Conservation (phyloP, 2,113 vertebrate genomes). For the Esox niger region DNA sequence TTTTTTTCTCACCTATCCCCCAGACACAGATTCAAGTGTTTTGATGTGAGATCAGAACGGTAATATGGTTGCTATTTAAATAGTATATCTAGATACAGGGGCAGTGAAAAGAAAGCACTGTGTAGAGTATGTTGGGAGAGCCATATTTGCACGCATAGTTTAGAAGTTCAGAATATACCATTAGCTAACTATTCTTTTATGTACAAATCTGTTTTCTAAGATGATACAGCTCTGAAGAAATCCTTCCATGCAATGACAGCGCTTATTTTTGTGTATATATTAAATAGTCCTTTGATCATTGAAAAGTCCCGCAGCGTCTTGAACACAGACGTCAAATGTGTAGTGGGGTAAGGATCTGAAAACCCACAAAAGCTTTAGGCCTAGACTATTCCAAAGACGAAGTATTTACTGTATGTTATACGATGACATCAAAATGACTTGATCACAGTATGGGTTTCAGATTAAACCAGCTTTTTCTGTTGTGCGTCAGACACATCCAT, state of each 20-base stretch:
- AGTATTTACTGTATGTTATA: not conserved
- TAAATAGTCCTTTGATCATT: not conserved
- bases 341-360: not conserved
- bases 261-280: not conserved
- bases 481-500: not conserved
- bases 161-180: not conserved
- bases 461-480: not conserved
- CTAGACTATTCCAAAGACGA: not conserved
- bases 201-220: not conserved
- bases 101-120: too few species aligned
- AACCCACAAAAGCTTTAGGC: not conserved
- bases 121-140: not conserved
- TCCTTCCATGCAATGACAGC: too few species aligned
- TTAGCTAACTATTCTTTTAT: not conserved
- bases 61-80: not conserved
- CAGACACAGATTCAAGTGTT: not conserved
- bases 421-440: not conserved
- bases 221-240: too few species aligned
- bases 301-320: not conserved
- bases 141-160: constrained; percentile 3
- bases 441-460: not conserved
- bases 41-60: not conserved
- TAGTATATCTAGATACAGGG: not conserved
- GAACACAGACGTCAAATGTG: not conserved
- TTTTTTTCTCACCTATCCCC: not conserved